Evolutionary conservation across 37 sponge, comb jelly and placozoan species (phyloP).

Genomic region (Corticium candelabrum): DNA sequence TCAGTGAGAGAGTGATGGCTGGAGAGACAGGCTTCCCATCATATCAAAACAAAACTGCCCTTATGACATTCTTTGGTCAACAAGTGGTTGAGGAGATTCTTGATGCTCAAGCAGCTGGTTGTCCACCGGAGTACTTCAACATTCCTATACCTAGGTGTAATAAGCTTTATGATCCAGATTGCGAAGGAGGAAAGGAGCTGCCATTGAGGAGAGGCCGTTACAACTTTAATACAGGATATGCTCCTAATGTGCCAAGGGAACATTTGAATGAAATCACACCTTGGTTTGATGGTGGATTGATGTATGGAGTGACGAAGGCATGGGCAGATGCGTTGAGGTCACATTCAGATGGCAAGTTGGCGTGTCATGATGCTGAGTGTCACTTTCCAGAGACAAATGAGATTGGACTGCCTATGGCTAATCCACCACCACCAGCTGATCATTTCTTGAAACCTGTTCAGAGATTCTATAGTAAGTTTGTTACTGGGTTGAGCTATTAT

Average conservation of each 20-base stretch:
- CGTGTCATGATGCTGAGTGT: constrained; percentile 7
- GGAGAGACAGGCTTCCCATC: constrained; percentile 65
- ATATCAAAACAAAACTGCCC: constrained; percentile 30
- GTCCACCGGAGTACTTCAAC: constrained; percentile 85
- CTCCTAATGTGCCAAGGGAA: constrained; percentile 73
- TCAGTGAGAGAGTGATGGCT: constrained; percentile 57
- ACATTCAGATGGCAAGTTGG: constrained; percentile 38
- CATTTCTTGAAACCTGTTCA: constrained; percentile 53
- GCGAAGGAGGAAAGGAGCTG: constrained; percentile 49
- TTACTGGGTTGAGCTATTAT: background rate
- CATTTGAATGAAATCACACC: constrained; percentile 96
- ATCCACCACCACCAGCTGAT: constrained; percentile 79
- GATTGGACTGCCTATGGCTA: constrained; percentile 76
- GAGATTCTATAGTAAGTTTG: constrained; percentile 79
- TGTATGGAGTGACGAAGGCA: constrained; percentile 86
- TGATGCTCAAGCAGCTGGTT: constrained; percentile 78
- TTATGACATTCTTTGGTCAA: constrained; percentile 90
- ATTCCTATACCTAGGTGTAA: constrained; percentile 77
- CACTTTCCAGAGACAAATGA: constrained; percentile 16
- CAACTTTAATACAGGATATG: constrained; percentile 67
- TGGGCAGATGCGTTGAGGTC: constrained; percentile 83
- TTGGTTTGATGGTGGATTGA: constrained; percentile 84
- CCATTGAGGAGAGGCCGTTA: constrained; percentile 78
- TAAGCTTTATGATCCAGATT: constrained; percentile 60
- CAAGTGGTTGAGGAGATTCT: constrained; percentile 91